Evolutionary conservation across 2,797 vertebrate genomes (phyloP).

Genomic region (Pipistrellus nathusii): DNA sequence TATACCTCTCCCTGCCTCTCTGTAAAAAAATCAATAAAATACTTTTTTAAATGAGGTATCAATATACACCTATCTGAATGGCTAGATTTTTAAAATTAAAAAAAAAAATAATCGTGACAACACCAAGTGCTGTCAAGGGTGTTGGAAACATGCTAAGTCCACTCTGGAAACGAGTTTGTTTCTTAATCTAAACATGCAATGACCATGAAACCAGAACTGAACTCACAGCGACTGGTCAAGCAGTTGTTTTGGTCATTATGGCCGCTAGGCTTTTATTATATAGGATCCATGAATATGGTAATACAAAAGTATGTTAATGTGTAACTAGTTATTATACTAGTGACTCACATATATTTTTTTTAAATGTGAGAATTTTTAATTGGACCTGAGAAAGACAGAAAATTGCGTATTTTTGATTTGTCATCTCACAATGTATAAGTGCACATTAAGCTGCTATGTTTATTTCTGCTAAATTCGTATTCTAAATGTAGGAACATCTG

Average conservation of each 20-base stretch:
- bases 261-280: too few relatives aligned
- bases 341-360: conserved; percentile 19
- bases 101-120: neutral
- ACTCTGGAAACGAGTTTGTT: neutral
- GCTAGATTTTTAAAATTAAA: neutral
- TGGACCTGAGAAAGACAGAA: neutral
- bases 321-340: neutral
- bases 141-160: neutral
- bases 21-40: too few relatives aligned
- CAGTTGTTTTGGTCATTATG: too few relatives aligned
- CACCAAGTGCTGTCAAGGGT: neutral
- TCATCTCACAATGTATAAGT: neutral
- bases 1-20: too few relatives aligned
- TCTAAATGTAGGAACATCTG: conserved; percentile 4
- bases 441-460: neutral
- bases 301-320: neutral
- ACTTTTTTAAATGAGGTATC: neutral
- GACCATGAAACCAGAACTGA: neutral
- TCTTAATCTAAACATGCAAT: neutral
- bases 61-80: neutral
- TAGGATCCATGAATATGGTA: too few relatives aligned
- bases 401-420: neutral
- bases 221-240: too few relatives aligned
- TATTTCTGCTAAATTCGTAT: conserved; percentile 31
- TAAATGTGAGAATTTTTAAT: conserved; percentile 1